Evolutionary conservation across 1,140 invertebrate species (phyloP).

Genomic region (Papilio polytes): DNA sequence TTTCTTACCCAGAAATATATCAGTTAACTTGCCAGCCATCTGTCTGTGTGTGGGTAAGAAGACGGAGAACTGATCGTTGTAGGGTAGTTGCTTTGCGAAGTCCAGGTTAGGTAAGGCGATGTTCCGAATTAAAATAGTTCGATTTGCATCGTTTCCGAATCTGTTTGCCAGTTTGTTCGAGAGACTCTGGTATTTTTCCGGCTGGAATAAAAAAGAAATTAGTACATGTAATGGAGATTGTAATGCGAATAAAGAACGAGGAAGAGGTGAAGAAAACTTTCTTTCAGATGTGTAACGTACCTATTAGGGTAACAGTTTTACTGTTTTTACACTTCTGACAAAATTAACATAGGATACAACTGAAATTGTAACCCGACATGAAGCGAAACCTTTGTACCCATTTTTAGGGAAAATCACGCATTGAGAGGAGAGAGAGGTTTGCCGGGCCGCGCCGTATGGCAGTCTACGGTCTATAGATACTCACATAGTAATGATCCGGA

Average conservation of each 20-base stretch:
- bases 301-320: too few species aligned
- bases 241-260: too few species aligned
- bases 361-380: too few species aligned
- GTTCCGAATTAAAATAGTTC: conserved; percentile 85
- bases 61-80: conserved; percentile 89
- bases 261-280: too few species aligned
- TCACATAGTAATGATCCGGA: conserved; percentile 84
- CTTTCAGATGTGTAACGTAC: too few species aligned
- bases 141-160: conserved; percentile 84
- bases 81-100: conserved; percentile 86
- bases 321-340: too few species aligned
- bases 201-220: conserved; percentile 62
- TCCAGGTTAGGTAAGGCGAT: conserved; percentile 89
- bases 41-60: conserved; percentile 89
- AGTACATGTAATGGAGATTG: not conserved
- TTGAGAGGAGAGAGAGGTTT: too few species aligned
- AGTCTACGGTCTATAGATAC: conserved; percentile 38
- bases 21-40: conserved; percentile 88
- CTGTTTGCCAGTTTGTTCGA: conserved; percentile 83
- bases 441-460: too few species aligned
- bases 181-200: conserved; percentile 86
- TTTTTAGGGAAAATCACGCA: too few species aligned
- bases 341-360: too few species aligned
- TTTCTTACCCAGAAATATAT: conserved; percentile 87
- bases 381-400: too few species aligned